Conservation (phyloP, 2,113 vertebrate species). For the Ramphastos sulfuratus region DNA sequence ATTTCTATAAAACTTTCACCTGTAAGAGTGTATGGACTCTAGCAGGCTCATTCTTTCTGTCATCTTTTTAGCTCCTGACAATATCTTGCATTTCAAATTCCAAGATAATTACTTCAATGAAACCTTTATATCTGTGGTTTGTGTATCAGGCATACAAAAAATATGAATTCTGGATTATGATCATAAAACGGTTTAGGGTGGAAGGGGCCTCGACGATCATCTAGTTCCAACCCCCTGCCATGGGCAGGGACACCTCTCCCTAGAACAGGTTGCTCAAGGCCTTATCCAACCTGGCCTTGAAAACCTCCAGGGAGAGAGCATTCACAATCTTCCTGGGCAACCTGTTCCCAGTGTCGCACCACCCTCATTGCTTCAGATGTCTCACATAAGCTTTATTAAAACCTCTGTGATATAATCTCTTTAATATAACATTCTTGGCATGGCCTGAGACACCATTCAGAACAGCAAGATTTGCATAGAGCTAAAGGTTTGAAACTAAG, state of each 20-base stretch:
- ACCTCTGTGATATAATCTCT: not conserved
- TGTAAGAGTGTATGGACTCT: not conserved
- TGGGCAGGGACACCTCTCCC: too few relatives aligned
- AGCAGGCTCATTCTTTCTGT: not conserved
- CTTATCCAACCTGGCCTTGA: too few relatives aligned
- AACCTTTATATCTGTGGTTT: not conserved
- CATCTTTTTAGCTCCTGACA: not conserved
- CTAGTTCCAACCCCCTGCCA: too few relatives aligned
- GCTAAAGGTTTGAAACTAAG: not conserved
- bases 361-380: too few relatives aligned
- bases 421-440: not conserved
- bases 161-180: not conserved
- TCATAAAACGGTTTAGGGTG: too few relatives aligned
- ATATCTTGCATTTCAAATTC: not conserved
- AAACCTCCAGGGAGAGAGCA: too few relatives aligned
- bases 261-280: too few relatives aligned
- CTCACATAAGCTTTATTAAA: not conserved
- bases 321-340: too few relatives aligned
- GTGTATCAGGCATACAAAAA: not conserved
- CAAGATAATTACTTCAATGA: not conserved
- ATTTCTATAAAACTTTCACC: not conserved
- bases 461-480: not conserved
- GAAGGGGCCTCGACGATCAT: too few relatives aligned
- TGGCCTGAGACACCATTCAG: not conserved
- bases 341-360: too few relatives aligned